Percentiles rank a stretch among this genome's conserved stretches.
Conservation (phyloP, 35 echinoderm and acorn worm genomes). For the Chiridota heheva region DNA sequence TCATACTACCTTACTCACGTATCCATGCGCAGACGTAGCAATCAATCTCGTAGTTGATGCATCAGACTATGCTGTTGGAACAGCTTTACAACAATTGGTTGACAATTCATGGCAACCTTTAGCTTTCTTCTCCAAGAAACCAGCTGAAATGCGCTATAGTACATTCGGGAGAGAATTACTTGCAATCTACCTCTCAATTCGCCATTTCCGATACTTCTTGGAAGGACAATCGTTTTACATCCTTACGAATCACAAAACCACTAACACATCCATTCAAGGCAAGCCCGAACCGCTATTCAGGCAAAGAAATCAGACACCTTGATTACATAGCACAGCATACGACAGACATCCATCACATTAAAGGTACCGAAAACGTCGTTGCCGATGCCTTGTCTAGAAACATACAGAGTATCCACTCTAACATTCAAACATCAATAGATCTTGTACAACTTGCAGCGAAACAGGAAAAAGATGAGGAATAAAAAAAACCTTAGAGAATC, state of each 20-base stretch:
- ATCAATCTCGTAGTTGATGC: slow-evolving; percentile 33
- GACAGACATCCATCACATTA: not conserved
- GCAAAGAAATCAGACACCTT: slow-evolving; percentile 45
- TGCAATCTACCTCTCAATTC: slow-evolving; percentile 9
- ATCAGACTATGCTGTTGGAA: slow-evolving; percentile 21
- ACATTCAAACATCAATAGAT: not conserved
- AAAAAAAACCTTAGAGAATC: not conserved
- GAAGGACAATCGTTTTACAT: not conserved
- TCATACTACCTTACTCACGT: slow-evolving; percentile 10
- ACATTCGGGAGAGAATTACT: slow-evolving; percentile 22
- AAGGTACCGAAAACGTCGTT: not conserved
- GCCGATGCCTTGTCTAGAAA: slow-evolving; percentile 31
- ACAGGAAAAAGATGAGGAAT: slow-evolving; percentile 37
- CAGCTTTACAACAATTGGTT: slow-evolving; percentile 19
- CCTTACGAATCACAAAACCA: slow-evolving; percentile 36
- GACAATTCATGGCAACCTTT: slow-evolving; percentile 28
- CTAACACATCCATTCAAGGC: slow-evolving; percentile 7
- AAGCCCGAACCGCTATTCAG: slow-evolving; percentile 14
- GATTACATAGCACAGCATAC: slow-evolving; percentile 51
- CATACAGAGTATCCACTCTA: not conserved
- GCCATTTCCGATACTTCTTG: slow-evolving; percentile 9
- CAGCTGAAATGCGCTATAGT: slow-evolving; percentile 6
- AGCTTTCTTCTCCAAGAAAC: slow-evolving; percentile 39
- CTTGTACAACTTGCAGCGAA: slow-evolving; percentile 7
- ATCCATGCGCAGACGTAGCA: not conserved